Conservation (phyloP, 1,140 invertebrate genomes). For the Rhizoglyphus robini region DNA sequence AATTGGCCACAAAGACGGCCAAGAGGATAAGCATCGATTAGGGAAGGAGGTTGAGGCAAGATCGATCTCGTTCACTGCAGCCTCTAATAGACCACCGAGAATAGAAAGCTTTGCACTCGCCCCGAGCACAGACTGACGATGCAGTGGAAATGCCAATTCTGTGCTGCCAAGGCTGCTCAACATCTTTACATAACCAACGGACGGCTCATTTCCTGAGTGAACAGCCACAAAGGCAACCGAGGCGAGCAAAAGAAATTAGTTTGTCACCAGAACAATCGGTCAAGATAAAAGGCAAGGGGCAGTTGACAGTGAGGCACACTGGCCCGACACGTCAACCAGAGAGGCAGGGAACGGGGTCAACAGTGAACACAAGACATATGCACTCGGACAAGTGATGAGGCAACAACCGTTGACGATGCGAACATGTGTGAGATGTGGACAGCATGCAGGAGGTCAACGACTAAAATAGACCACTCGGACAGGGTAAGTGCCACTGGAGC, state of each 20-base stretch:
- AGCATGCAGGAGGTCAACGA: too few species aligned
- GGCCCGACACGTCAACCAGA: too few species aligned
- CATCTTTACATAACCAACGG: not conserved
- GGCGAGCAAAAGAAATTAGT: not conserved
- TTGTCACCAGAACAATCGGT: slow-evolving; percentile 1
- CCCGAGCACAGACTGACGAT: too few species aligned
- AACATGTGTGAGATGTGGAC: not conserved
- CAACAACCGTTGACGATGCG: not conserved
- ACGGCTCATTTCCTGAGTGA: not conserved
- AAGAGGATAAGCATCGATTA: not conserved
- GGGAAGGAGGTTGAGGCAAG: not conserved
- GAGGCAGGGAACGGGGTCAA: slow-evolving; percentile 13
- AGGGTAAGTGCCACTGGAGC: not conserved
- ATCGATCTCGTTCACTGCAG: too few species aligned
- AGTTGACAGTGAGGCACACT: not conserved
- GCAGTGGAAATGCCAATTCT: not conserved
- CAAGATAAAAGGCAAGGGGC: slow-evolving; percentile 1
- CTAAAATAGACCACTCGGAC: not conserved
- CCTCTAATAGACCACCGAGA: too few species aligned
- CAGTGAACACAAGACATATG: not conserved
- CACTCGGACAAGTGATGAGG: not conserved
- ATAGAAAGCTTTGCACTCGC: too few species aligned
- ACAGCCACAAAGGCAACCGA: not conserved
- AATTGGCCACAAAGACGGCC: not conserved
- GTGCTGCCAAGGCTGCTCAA: not conserved